A percentile compares a stretch with the other conserved stretches of the same genome.
phyloP scores from a whole-genome alignment of 2,113 vertebrate genomes.

The Pterocles gutturalis region DNA sequence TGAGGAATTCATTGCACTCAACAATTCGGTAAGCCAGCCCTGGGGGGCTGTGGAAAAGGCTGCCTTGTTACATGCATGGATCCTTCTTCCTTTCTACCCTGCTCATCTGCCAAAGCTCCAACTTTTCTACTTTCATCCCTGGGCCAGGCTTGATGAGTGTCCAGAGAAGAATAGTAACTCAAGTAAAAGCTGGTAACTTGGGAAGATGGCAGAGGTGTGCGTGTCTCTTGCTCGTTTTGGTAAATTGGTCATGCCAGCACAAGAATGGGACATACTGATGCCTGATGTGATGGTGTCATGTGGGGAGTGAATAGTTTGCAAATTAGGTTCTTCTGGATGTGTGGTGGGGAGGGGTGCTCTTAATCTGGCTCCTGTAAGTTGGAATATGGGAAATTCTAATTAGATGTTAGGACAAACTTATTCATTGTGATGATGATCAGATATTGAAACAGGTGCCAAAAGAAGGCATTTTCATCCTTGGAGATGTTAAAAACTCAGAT shows the following conservation, averaged over 20 bases:
- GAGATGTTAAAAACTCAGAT: not conserved
- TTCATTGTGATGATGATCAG: not conserved
- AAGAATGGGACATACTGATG: not conserved
- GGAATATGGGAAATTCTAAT: not conserved
- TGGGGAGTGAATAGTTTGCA: not conserved
- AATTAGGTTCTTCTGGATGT: not conserved
- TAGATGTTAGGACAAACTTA: not conserved
- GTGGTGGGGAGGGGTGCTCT: not conserved
- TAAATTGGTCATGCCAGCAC: not conserved
- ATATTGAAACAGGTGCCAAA: not conserved
- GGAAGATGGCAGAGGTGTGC: not conserved
- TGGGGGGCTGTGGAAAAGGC: not conserved
- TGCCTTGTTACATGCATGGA: not conserved
- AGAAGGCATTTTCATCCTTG: not conserved
- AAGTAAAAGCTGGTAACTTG: not conserved
- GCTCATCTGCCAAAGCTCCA: not conserved
- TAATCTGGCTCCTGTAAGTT: not conserved
- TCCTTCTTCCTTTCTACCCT: not conserved
- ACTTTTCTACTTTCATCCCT: not conserved
- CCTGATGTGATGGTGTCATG: not conserved
- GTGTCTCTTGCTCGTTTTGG: not conserved
- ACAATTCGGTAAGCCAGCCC: not conserved
- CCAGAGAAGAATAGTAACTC: not conserved
- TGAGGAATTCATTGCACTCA: constrained; percentile 37
- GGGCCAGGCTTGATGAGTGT: not conserved